These are phyloP conservation scores for Micrasema longulum DNA, from an alignment of 1,140 invertebrate species.

Conservation along the genomic window DNA sequence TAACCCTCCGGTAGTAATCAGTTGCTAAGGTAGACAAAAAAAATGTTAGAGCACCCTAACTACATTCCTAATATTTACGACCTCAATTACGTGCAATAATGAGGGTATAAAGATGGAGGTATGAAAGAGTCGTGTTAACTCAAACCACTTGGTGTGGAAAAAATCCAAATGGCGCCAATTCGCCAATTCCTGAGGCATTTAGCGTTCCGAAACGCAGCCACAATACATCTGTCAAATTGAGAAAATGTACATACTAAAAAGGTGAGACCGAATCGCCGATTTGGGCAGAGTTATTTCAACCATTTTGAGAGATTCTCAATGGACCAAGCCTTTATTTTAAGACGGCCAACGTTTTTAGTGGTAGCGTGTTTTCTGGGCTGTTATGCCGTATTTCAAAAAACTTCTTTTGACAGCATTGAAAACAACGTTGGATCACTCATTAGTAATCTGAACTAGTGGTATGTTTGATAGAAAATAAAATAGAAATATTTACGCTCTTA, in stretches of 20 bases:
- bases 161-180: constrained; percentile 47
- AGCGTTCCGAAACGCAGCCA: constrained; percentile 20
- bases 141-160: constrained; percentile 27
- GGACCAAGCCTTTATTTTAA: no score
- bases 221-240: background rate
- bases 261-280: no score
- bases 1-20: constrained; percentile 18
- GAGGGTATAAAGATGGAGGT: constrained; percentile 38
- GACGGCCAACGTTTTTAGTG: no score
- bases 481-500: no score
- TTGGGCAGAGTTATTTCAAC: no score
- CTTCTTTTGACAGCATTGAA: no score
- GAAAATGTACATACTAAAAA: background rate
- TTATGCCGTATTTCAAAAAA: no score
- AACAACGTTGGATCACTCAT: no score
- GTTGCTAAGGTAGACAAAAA: constrained; percentile 30
- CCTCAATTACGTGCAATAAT: constrained; percentile 35
- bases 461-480: no score
- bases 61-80: constrained; percentile 36
- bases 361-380: no score
- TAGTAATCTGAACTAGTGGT: no score
- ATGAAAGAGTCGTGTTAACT: constrained; percentile 46
- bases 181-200: constrained; percentile 16
- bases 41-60: constrained; percentile 8
- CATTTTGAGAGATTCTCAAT: no score